phyloP scores from a whole-genome alignment of 2,888 invertebrate species.

The Eilema depressum region DNA sequence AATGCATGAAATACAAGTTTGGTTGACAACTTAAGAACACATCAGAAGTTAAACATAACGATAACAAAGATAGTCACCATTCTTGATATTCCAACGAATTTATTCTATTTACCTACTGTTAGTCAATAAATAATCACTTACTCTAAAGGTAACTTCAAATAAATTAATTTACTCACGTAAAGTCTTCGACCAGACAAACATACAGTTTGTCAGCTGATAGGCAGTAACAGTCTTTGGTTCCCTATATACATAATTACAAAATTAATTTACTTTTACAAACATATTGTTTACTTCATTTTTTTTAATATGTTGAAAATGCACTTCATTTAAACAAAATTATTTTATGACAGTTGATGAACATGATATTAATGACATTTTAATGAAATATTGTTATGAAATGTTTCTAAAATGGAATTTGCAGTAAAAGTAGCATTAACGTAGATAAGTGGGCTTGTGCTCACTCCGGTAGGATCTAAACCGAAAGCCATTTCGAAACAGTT shows the following conservation, averaged over 20 bases:
- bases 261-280: slow-evolving; percentile 46
- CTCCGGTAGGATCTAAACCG: too few relatives aligned
- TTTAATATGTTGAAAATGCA: slow-evolving; percentile 77
- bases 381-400: not conserved
- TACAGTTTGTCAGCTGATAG: slow-evolving; percentile 61
- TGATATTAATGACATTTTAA: slow-evolving; percentile 56
- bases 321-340: slow-evolving; percentile 75
- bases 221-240: slow-evolving; percentile 83
- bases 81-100: slow-evolving; percentile 59
- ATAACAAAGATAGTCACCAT: slow-evolving; percentile 45
- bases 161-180: slow-evolving; percentile 74
- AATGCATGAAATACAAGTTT: slow-evolving; percentile 63
- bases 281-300: slow-evolving; percentile 33
- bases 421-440: not conserved
- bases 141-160: slow-evolving; percentile 83
- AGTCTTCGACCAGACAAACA: slow-evolving; percentile 66
- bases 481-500: slow-evolving; percentile 8
- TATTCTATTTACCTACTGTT: slow-evolving; percentile 71
- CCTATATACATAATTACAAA: slow-evolving; percentile 74
- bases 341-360: slow-evolving; percentile 73
- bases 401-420: not conserved
- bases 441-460: not conserved
- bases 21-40: slow-evolving; percentile 54
- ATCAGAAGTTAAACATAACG: slow-evolving; percentile 49
- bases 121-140: slow-evolving; percentile 84